Percentiles rank a stretch among this genome's conserved stretches.
phyloP scores from a whole-genome alignment of 2,797 vertebrate species.

The Myotis findleyi region DNA sequence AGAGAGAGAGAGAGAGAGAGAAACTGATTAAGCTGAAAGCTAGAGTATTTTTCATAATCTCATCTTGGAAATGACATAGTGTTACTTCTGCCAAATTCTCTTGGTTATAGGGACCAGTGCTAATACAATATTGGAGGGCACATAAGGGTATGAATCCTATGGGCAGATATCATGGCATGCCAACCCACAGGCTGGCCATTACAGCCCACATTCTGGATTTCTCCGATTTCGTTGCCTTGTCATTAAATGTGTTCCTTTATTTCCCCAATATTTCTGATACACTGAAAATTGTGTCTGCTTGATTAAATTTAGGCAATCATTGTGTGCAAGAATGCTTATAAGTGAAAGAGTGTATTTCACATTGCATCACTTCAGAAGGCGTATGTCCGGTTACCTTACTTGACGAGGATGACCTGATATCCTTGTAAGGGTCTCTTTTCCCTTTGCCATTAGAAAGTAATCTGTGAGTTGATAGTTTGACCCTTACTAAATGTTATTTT shows the following conservation, averaged over 20 bases:
- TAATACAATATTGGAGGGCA: not conserved
- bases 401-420: not conserved
- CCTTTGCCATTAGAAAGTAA: not conserved
- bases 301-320: not conserved
- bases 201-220: not conserved
- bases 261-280: not conserved
- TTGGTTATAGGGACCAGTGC: not conserved
- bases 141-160: not conserved
- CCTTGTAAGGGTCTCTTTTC: not conserved
- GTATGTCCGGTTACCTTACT: not conserved
- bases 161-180: not conserved
- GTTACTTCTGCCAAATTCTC: not conserved
- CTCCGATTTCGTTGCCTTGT: not conserved
- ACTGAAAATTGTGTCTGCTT: not conserved
- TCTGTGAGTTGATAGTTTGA: not conserved
- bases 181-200: not conserved
- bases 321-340: not conserved
- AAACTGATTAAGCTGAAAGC: not conserved
- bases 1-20: no score
- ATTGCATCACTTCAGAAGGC: not conserved
- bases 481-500: not conserved
- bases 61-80: not conserved
- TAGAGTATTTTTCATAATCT: not conserved
- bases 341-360: not conserved
- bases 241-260: slow-evolving; percentile 1